Conservation (phyloP, 2,888 invertebrate species). For the Cheilosia variabilis region DNA sequence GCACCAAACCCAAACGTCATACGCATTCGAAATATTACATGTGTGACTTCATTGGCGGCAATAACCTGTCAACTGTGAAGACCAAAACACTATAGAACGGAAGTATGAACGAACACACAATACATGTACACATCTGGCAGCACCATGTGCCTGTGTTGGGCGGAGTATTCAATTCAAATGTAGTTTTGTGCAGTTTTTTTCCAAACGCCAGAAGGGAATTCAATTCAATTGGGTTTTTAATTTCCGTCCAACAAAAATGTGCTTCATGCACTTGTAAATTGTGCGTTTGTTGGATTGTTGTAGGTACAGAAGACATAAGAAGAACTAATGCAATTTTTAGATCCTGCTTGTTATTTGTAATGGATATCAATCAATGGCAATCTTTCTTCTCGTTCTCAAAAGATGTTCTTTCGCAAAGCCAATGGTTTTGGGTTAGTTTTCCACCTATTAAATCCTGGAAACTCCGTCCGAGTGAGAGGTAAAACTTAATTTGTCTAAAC, state of each 20-base stretch:
- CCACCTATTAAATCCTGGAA: too few relatives aligned
- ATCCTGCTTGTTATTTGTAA: too few relatives aligned
- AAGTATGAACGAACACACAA: constrained; percentile 74
- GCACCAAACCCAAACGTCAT: constrained; percentile 58
- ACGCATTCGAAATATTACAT: constrained; percentile 63
- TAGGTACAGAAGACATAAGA: too few relatives aligned
- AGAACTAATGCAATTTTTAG: too few relatives aligned
- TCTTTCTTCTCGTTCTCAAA: too few relatives aligned
- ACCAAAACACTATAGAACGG: constrained; percentile 78
- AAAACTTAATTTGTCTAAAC: too few relatives aligned
- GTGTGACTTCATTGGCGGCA: constrained; percentile 75
- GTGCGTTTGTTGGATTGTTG: too few relatives aligned
- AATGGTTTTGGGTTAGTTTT: too few relatives aligned
- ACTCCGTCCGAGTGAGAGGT: too few relatives aligned
- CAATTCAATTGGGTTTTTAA: not conserved
- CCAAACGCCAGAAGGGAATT: constrained; percentile 30
- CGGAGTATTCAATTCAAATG: constrained; percentile 60
- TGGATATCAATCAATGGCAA: too few relatives aligned
- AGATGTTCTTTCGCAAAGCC: too few relatives aligned
- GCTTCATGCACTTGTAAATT: constrained; percentile 35
- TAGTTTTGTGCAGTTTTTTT: constrained; percentile 67
- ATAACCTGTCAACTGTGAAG: constrained; percentile 79
- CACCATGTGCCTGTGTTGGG: constrained; percentile 41
- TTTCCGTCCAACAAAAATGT: constrained; percentile 42
- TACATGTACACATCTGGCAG: constrained; percentile 31